Base-by-base conservation (phyloP, 2,888 invertebrate genomes). In the Tachina lurida region DNA sequence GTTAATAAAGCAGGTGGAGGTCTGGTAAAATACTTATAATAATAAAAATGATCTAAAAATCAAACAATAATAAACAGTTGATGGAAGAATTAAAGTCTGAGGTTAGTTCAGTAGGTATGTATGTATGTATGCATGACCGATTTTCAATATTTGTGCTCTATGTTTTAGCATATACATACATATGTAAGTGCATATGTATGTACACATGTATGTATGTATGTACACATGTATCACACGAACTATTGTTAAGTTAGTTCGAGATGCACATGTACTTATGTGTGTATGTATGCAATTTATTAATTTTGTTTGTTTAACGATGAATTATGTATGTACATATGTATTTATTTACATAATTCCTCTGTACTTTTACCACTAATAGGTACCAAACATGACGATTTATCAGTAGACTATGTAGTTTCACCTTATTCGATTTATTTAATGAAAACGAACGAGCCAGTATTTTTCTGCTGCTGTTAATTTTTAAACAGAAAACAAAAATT, bases 311-410 rank as follows among this genome's bases (percentile, higher is more conserved):
- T 17, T 73, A 19, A 9, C 31, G 17, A 39, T 67, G 45, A 71
- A 2, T 56, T 56, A 56, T 7, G 58, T 4, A 31, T 31, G 31
- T 22, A 15, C 15, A 49, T 13, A 15, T 7, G n/a, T 15, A 15
- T 4, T 0, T 49, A n/a, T 22, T 13, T 3, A 60, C 15, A 49
- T 62, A 67, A 52, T n/a, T 77, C 49, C 43, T 78, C 39, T 58
- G 47, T 41, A 7, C 45, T 45, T 56, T 54, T 54, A 17, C 10
- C 9, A 22, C 12, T 70, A 56, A 71, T 60, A 1, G 3, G 1
- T 22, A 47, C 68, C 43, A n/a, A 62, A 79, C 52, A 62, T 60
- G 77, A 52, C 49, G 67, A 41, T 68, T 52, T 56, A 62, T 63
- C 60, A 49, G 39, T 41, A 49, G 41, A 43, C 10, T 49, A 47